These are phyloP conservation scores for Eupristina koningsbergeri DNA, from an alignment of 1,140 invertebrate genomes.

Conservation along the genomic window DNA sequence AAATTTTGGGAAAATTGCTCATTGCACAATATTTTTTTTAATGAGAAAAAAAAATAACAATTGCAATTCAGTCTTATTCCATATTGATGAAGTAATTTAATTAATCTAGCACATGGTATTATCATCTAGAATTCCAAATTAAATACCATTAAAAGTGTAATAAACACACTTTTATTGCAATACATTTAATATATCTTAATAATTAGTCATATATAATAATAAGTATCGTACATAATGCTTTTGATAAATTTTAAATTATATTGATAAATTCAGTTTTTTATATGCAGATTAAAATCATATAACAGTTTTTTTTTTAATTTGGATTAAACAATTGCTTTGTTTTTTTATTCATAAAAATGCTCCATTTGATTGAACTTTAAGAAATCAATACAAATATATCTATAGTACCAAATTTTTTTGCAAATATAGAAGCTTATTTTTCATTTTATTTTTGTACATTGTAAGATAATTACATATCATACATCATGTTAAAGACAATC, in stretches of 20 bases:
- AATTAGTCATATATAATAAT: slow-evolving; percentile 10
- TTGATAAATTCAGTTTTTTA: slow-evolving; percentile 15
- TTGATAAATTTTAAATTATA: slow-evolving; percentile 11
- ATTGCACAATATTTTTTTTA: slow-evolving; percentile 36
- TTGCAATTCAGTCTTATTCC: slow-evolving; percentile 48
- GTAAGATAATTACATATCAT: slow-evolving; percentile 24
- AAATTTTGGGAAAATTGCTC: slow-evolving; percentile 40
- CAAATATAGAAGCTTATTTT: slow-evolving; percentile 20
- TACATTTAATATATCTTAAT: slow-evolving; percentile 18
- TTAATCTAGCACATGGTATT: slow-evolving; percentile 14
- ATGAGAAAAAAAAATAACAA: slow-evolving; percentile 24
- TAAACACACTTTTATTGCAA: slow-evolving; percentile 3
- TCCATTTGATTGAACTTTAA: background rate
- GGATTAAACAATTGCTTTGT: slow-evolving; percentile 21
- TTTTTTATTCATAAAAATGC: slow-evolving; percentile 34
- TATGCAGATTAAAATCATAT: too few relatives aligned
- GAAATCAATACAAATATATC: slow-evolving; percentile 11
- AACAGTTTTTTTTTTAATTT: slow-evolving; percentile 1
- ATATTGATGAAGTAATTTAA: slow-evolving; percentile 36
- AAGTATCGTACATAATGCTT: slow-evolving; percentile 14
- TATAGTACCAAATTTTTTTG: slow-evolving; percentile 31
- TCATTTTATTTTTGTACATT: slow-evolving; percentile 16
- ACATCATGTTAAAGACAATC: slow-evolving; percentile 32
- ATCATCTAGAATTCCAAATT: slow-evolving; percentile 5
- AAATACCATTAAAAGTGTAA: slow-evolving; percentile 30